These are phyloP conservation scores for Drosophila lacicola DNA, from an alignment of 2,888 invertebrate genomes.

Conservation along the genomic window DNA sequence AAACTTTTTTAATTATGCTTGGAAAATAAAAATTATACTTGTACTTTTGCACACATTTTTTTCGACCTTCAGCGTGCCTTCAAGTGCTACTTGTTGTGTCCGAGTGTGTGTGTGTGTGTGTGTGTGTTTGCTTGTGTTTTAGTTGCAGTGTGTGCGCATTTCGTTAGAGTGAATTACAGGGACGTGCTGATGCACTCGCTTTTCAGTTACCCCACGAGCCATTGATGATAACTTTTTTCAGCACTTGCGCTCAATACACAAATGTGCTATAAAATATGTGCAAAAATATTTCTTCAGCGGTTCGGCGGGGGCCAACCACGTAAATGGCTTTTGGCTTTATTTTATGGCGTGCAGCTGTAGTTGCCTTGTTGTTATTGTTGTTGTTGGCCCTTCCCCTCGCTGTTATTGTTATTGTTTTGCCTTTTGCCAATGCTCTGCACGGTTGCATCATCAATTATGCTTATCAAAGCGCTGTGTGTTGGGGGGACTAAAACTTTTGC, in stretches of 20 bases:
- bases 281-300: constrained; percentile 65
- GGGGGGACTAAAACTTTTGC: constrained; percentile 63
- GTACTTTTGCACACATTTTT: constrained; percentile 32
- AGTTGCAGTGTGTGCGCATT: constrained; percentile 23
- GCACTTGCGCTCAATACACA: constrained; percentile 78
- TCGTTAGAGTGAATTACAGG: constrained; percentile 48
- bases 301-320: constrained; percentile 29
- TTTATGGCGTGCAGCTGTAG: constrained; percentile 55
- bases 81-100: constrained; percentile 43
- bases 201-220: constrained; percentile 42
- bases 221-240: constrained; percentile 72
- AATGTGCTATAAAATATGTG: constrained; percentile 80
- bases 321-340: constrained; percentile 79
- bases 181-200: constrained; percentile 67
- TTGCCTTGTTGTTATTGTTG: constrained; percentile 21
- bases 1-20: constrained; percentile 67
- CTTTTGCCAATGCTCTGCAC: constrained; percentile 60
- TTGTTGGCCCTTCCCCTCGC: background rate
- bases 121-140: constrained; percentile 6
- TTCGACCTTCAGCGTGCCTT: constrained; percentile 44
- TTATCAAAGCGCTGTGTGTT: constrained; percentile 69
- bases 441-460: constrained; percentile 78
- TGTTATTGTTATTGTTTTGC: constrained; percentile 48
- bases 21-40: constrained; percentile 57
- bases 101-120: constrained; percentile 13